Conservation (phyloP, 2,888 invertebrate genomes). For the Eumerus sabulonum region DNA sequence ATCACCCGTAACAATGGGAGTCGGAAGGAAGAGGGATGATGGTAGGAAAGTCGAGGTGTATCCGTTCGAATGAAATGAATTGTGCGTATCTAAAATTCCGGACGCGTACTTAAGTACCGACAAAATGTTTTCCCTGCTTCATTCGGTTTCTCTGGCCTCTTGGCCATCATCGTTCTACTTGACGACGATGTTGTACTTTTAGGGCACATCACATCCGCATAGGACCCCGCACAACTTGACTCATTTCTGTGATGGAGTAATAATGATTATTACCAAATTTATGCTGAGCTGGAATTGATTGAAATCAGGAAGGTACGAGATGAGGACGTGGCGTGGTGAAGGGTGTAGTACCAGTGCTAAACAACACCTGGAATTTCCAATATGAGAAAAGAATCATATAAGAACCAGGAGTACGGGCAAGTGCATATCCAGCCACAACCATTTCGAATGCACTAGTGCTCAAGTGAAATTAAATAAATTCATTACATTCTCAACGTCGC, state of each 20-base stretch:
- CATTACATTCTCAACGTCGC: slow-evolving; percentile 1
- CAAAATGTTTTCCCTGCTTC: slow-evolving; percentile 46
- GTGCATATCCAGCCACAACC: too few species aligned
- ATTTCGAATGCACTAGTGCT: too few species aligned
- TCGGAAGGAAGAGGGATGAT: slow-evolving; percentile 33
- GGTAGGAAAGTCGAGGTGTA: slow-evolving; percentile 31
- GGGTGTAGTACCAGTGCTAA: too few species aligned
- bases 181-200: slow-evolving; percentile 34
- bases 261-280: slow-evolving; percentile 47
- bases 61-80: slow-evolving; percentile 54
- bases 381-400: too few species aligned
- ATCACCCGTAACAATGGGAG: slow-evolving; percentile 10
- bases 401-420: too few species aligned
- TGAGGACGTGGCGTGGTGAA: too few species aligned
- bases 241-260: slow-evolving; percentile 40
- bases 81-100: slow-evolving; percentile 60
- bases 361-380: too few species aligned
- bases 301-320: neutral
- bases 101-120: slow-evolving; percentile 53
- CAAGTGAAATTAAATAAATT: slow-evolving; percentile 16
- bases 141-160: too few species aligned
- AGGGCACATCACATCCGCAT: neutral
- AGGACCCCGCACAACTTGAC: slow-evolving; percentile 16
- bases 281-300: slow-evolving; percentile 45
- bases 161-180: too few species aligned